A percentile compares a stretch with the other conserved stretches of the same genome.
phyloP scores from a whole-genome alignment of 2,888 invertebrate genomes.

The Troilus luridus region DNA sequence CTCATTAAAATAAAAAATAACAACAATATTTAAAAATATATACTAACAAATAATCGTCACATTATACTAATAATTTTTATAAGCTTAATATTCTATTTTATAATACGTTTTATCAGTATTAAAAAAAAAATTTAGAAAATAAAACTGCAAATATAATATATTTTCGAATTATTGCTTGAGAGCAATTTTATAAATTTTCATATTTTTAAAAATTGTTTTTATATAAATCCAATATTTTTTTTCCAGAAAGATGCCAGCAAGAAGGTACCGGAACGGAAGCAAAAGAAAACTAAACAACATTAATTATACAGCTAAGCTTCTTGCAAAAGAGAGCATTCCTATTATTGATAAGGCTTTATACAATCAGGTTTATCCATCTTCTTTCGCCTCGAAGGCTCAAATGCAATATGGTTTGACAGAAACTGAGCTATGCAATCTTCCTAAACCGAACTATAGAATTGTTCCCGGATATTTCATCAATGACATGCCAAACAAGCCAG shows the following conservation, averaged over 20 bases:
- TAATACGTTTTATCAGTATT: no score
- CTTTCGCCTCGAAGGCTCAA: neutral
- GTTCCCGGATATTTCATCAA: conserved; percentile 84
- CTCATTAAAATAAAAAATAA: no score
- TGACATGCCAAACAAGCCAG: conserved; percentile 85
- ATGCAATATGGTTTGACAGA: conserved; percentile 63
- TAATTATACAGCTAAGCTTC: neutral
- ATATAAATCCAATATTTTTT: neutral
- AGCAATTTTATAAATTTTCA: no score
- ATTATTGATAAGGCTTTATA: conserved; percentile 2
- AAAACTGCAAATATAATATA: no score
- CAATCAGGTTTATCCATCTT: neutral
- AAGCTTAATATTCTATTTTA: no score
- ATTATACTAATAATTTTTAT: no score
- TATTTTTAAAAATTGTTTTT: neutral
- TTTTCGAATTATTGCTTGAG: no score
- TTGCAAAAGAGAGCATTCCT: conserved; percentile 3
- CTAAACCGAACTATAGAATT: conserved; percentile 79
- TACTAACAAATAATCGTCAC: no score
- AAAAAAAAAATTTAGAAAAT: no score
- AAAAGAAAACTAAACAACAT: neutral
- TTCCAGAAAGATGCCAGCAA: neutral
- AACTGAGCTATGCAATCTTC: conserved; percentile 72
- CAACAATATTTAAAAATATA: no score
- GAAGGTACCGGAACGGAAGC: neutral